Evolutionary conservation across 2,888 invertebrate genomes (phyloP).

Genomic region (Troides oblongomaculatus): DNA sequence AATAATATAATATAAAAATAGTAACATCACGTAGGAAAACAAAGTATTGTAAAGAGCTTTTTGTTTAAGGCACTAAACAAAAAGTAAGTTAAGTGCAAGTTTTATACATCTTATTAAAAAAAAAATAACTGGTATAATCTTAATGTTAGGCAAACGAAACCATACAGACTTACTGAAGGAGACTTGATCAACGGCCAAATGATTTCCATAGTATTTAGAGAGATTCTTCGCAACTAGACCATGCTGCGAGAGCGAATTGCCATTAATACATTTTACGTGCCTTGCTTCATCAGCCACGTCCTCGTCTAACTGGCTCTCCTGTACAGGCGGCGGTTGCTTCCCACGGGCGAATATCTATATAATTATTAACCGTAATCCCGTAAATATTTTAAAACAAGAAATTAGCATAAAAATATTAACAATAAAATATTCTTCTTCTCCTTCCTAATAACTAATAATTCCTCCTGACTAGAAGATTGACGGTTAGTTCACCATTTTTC

Average conservation of each 20-base stretch:
- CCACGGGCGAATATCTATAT: constrained; percentile 49
- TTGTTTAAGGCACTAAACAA: not conserved
- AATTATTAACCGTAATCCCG: not conserved
- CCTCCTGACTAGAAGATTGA: no score
- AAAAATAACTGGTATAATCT: no score
- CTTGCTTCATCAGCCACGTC: constrained; percentile 80
- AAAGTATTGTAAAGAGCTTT: not conserved
- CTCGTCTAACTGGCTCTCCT: constrained; percentile 63
- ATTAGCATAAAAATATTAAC: no score
- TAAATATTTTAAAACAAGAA: no score
- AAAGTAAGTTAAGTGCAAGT: not conserved
- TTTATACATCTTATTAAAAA: no score
- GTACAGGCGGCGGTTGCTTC: constrained; percentile 53
- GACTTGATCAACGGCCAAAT: constrained; percentile 89
- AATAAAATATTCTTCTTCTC: no score
- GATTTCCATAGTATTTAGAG: constrained; percentile 86
- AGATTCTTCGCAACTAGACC: constrained; percentile 83
- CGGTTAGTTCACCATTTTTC: no score
- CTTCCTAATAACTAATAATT: no score
- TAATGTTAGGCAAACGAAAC: no score
- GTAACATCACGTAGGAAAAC: not conserved
- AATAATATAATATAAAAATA: no score
- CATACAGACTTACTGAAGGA: constrained; percentile 70
- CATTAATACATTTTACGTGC: constrained; percentile 62
- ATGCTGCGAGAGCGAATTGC: constrained; percentile 55